Conservation (phyloP, 2,113 vertebrate species). For the Silurus glanis region DNA sequence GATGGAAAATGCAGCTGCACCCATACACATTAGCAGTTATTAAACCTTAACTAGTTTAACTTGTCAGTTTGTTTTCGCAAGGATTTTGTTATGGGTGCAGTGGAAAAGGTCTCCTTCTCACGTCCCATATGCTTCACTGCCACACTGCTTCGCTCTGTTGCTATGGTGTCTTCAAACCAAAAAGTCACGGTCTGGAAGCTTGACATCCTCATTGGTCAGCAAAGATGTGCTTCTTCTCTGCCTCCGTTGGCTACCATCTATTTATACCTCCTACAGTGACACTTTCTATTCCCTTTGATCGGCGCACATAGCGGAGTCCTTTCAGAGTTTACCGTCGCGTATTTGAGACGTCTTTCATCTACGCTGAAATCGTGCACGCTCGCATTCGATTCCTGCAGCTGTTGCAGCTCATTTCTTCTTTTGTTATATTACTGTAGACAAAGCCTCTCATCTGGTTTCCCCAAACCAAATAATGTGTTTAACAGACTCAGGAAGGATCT, state of each 20-base stretch:
- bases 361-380: not conserved
- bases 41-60: not conserved
- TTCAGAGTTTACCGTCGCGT: not conserved
- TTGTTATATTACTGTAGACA: not conserved
- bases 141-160: slow-evolving; percentile 44
- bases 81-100: not conserved
- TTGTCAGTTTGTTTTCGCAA: not conserved
- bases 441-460: not conserved
- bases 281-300: slow-evolving; percentile 4
- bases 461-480: not conserved
- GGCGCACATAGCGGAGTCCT: not conserved
- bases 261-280: slow-evolving; percentile 2
- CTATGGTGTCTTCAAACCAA: slow-evolving; percentile 36
- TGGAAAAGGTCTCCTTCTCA: slow-evolving; percentile 15
- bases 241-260: not conserved
- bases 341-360: not conserved
- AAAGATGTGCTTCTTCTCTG: slow-evolving; percentile 3
- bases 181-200: slow-evolving; percentile 11
- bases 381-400: not conserved
- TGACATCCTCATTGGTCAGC: slow-evolving; percentile 41
- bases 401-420: not conserved
- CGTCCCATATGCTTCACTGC: slow-evolving; percentile 10
- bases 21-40: not conserved
- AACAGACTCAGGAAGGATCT: not conserved
- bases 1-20: not conserved